A percentile compares a stretch with the other conserved stretches of the same genome.
phyloP scores from a whole-genome alignment of 2,797 vertebrate species.

The Oreortyx pictus region DNA sequence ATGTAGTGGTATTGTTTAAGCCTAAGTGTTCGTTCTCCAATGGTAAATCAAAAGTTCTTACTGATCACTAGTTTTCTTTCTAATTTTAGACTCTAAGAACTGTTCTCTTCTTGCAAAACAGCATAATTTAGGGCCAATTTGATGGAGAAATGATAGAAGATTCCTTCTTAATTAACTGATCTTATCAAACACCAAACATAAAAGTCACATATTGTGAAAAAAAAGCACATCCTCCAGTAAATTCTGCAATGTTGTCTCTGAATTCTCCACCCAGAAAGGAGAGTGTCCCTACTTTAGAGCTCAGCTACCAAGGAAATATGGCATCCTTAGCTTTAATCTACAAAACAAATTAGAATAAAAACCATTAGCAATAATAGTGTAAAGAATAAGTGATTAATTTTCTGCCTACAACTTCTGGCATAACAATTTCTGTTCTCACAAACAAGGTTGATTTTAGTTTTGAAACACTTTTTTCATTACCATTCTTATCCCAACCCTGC shows the following conservation, averaged over 20 bases:
- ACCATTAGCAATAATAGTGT: not conserved
- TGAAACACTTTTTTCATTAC: not conserved
- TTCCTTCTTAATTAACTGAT: conserved; percentile 36
- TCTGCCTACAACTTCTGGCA: not conserved
- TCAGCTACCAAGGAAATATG: not conserved
- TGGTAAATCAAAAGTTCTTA: not conserved
- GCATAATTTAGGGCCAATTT: not conserved
- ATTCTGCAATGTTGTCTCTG: not conserved
- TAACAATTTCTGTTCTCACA: not conserved
- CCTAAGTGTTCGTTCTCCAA: not conserved
- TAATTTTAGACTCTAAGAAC: not conserved
- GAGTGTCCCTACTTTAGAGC: not conserved
- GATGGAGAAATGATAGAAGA: not conserved
- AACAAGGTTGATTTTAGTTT: not conserved
- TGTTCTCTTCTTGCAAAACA: conserved; percentile 14
- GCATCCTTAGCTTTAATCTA: not conserved
- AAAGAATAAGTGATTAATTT: not conserved
- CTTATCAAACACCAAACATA: conserved; percentile 14
- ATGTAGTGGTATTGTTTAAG: not conserved
- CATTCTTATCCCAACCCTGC: not conserved
- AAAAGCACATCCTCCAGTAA: not conserved
- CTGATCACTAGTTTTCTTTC: not conserved
- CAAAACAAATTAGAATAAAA: not conserved
- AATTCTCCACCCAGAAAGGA: not conserved
- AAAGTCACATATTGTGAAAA: not conserved